Evolutionary conservation across 53 echinoderm and acorn worm genomes (phyloP).

Genomic region (Antedon mediterranea): DNA sequence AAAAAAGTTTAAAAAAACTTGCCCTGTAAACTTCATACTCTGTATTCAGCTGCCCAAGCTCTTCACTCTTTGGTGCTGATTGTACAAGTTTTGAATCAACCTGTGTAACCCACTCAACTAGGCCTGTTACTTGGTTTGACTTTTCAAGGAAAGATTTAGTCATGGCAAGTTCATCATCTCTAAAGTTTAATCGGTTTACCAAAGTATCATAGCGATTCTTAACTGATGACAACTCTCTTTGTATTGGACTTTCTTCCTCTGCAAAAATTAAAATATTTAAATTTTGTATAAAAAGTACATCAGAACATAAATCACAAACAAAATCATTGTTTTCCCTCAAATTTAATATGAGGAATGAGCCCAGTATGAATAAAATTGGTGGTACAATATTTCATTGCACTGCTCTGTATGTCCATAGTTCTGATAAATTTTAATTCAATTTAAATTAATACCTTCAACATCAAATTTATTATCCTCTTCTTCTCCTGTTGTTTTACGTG

Average conservation of each 20-base stretch:
- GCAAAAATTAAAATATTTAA: too few species aligned
- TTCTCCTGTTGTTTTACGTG: neutral
- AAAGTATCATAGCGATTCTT: constrained; percentile 79
- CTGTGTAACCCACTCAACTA: constrained; percentile 87
- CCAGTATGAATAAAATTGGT: too few species aligned
- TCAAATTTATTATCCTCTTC: neutral
- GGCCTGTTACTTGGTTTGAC: constrained; percentile 52
- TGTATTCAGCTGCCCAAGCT: constrained; percentile 56
- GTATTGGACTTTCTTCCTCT: constrained; percentile 66
- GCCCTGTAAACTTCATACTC: constrained; percentile 82
- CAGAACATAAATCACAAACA: too few species aligned
- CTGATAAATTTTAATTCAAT: too few species aligned
- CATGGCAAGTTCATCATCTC: constrained; percentile 83
- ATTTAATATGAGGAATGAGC: too few species aligned
- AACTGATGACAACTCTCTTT: constrained; percentile 56
- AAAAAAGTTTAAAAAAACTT: too few species aligned
- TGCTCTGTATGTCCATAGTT: too few species aligned
- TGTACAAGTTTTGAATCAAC: constrained; percentile 74
- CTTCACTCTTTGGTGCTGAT: constrained; percentile 53
- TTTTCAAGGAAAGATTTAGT: constrained; percentile 69
- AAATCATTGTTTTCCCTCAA: too few species aligned
- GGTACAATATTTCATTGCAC: too few species aligned
- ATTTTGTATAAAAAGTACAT: too few species aligned
- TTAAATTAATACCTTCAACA: neutral
- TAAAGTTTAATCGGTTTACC: constrained; percentile 54